phyloP scores from a whole-genome alignment of 2,113 vertebrate genomes.

The Falco punctatus region DNA sequence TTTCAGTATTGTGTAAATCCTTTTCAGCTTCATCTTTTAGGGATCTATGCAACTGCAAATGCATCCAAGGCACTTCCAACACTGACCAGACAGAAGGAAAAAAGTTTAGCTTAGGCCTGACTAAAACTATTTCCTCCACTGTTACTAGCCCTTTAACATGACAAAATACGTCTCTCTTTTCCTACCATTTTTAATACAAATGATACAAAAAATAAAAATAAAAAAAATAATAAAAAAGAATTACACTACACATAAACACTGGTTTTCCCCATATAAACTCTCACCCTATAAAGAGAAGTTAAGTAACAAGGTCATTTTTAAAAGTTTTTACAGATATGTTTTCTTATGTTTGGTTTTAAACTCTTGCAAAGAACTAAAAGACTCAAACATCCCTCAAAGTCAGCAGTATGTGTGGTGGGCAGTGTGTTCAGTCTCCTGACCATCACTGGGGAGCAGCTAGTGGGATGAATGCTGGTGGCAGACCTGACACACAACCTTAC shows the following conservation, averaged over 20 bases:
- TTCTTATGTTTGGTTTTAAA: background rate
- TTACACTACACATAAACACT: background rate
- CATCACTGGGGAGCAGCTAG: background rate
- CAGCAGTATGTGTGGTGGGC: accelerated
- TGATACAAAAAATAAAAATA: background rate
- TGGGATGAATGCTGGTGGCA: background rate
- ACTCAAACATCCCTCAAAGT: background rate
- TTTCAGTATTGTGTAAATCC: background rate
- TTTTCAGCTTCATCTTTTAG: background rate
- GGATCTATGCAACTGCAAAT: background rate
- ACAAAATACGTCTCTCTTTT: background rate
- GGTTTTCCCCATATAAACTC: background rate
- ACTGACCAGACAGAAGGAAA: background rate
- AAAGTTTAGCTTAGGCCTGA: background rate
- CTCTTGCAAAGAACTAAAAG: background rate
- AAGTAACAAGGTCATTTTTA: background rate
- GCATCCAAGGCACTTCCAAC: background rate
- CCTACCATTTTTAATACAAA: background rate
- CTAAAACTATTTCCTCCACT: background rate
- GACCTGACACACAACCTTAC: accelerated
- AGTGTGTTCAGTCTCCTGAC: background rate
- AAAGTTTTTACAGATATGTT: background rate
- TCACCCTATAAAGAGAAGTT: background rate
- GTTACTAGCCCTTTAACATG: background rate
- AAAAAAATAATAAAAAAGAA: background rate